These are phyloP conservation scores for Lasius fuliginosus DNA, from an alignment of 2,888 invertebrate genomes.

Conservation along the genomic window DNA sequence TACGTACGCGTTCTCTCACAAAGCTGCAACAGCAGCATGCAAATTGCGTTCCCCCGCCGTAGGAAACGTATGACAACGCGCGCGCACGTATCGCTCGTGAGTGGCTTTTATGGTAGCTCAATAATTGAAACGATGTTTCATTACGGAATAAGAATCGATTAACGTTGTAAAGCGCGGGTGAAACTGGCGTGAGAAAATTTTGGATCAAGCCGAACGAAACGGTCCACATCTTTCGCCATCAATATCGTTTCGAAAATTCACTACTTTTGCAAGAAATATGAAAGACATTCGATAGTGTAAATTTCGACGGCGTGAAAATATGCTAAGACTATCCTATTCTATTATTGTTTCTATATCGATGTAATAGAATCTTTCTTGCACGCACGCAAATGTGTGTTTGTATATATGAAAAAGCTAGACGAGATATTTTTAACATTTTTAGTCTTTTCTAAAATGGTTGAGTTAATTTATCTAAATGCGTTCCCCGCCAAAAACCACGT, in stretches of 20 bases:
- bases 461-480: slow-evolving; percentile 6
- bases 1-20: slow-evolving; percentile 23
- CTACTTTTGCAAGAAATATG: neutral
- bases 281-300: neutral
- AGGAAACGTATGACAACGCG: slow-evolving; percentile 13
- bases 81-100: slow-evolving; percentile 3
- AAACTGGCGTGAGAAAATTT: neutral
- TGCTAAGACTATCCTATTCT: neutral
- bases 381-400: neutral
- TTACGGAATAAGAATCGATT: slow-evolving; percentile 36
- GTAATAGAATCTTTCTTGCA: slow-evolving; percentile 4
- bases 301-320: neutral
- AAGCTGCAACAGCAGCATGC: slow-evolving; percentile 40
- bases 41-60: slow-evolving; percentile 29
- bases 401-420: slow-evolving; percentile 3
- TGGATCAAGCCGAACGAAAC: neutral
- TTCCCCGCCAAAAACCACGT: neutral
- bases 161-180: neutral
- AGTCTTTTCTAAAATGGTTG: neutral
- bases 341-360: slow-evolving; percentile 7
- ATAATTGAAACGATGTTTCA: slow-evolving; percentile 38
- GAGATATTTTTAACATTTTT: slow-evolving; percentile 25
- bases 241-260: neutral
- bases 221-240: too few species aligned
- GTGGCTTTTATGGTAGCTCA: slow-evolving; percentile 16